phyloP scores from a whole-genome alignment of 1,140 invertebrate genomes.

The Triops longicaudatus region DNA sequence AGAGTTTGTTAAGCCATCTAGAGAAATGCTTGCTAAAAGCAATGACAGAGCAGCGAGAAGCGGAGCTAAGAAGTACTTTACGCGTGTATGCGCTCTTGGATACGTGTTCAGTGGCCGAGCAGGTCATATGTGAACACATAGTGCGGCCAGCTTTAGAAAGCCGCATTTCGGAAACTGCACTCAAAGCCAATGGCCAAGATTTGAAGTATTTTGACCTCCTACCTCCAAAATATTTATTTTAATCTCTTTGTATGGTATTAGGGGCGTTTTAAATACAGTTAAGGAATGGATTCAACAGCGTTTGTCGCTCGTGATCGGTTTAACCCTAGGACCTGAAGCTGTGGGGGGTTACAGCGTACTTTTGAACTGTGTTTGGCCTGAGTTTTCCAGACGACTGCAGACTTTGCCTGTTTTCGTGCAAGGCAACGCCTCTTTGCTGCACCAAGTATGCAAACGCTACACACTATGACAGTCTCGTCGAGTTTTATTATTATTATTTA shows the following conservation, averaged over 20 bases:
- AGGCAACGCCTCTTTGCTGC: constrained; percentile 81
- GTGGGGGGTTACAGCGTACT: constrained; percentile 76
- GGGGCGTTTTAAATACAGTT: background rate
- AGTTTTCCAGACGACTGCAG: constrained; percentile 61
- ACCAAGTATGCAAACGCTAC: constrained; percentile 46
- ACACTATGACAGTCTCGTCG: too few relatives aligned
- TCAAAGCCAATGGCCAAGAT: constrained; percentile 60
- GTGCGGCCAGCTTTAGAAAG: constrained; percentile 60
- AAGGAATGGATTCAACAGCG: background rate
- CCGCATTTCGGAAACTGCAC: constrained; percentile 62
- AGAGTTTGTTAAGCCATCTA: constrained; percentile 30
- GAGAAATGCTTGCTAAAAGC: constrained; percentile 31
- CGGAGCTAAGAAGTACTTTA: constrained; percentile 30
- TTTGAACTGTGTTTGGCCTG: constrained; percentile 79
- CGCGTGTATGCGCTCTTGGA: constrained; percentile 40
- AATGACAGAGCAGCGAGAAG: constrained; percentile 28
- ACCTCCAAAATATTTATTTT: too few relatives aligned
- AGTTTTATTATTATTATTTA: constrained; percentile 12
- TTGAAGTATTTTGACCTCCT: constrained; percentile 41
- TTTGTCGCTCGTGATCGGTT: background rate
- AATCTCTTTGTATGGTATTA: too few relatives aligned
- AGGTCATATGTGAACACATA: constrained; percentile 57
- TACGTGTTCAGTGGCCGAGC: constrained; percentile 59
- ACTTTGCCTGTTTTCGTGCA: constrained; percentile 77
- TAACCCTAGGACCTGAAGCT: constrained; percentile 32